phyloP scores from a whole-genome alignment of 2,888 invertebrate genomes.

The Temnothorax unifasciatus region DNA sequence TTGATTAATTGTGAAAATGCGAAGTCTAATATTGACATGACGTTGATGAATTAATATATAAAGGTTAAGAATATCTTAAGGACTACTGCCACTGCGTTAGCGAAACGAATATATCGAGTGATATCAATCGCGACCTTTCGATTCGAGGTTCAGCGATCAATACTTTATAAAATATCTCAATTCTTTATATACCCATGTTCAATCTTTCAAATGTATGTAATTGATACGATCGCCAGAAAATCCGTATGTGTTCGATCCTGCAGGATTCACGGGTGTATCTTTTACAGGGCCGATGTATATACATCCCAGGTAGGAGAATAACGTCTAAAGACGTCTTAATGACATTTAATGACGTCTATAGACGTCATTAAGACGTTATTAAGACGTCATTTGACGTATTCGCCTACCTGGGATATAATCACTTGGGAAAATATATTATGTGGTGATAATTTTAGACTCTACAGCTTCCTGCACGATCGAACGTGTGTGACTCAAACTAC shows the following conservation, averaged over 20 bases:
- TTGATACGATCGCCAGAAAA: conserved; percentile 21
- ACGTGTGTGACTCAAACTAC: conserved; percentile 29
- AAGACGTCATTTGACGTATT: too few relatives aligned
- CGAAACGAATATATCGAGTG: conserved; percentile 55
- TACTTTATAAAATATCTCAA: conserved; percentile 23
- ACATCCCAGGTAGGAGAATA: too few relatives aligned
- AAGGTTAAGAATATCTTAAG: conserved; percentile 61
- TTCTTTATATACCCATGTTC: conserved; percentile 34
- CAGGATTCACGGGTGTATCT: conserved; percentile 50
- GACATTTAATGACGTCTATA: too few relatives aligned
- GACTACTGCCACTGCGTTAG: conserved; percentile 70
- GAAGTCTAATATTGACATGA: conserved; percentile 65
- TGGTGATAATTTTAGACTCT: conserved; percentile 49
- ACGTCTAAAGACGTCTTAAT: too few relatives aligned
- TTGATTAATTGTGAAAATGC: conserved; percentile 56
- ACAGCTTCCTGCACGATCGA: conserved; percentile 65
- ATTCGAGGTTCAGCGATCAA: conserved; percentile 19
- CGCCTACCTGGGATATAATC: too few relatives aligned
- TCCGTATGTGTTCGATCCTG: conserved; percentile 58
- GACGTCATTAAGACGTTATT: too few relatives aligned
- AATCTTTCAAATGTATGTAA: conserved; percentile 30
- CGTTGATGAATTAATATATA: conserved; percentile 66
- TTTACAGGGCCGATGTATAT: conserved; percentile 63
- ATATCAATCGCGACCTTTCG: conserved; percentile 13
- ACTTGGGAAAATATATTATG: conserved; percentile 65